Evolutionary conservation across 2,888 invertebrate species (phyloP).

Genomic region (Choristoneura rosaceana): DNA sequence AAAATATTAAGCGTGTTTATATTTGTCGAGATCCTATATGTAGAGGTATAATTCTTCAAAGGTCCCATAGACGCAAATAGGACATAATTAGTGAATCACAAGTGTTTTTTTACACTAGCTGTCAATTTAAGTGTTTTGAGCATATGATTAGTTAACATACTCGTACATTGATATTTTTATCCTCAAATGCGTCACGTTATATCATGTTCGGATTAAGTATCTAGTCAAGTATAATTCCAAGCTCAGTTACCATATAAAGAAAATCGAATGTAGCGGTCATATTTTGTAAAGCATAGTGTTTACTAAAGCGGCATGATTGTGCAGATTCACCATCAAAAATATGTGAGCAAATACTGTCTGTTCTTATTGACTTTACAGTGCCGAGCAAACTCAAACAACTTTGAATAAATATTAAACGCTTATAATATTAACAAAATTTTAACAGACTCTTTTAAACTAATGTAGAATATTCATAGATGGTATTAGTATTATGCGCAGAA

Average conservation of each 20-base stretch:
- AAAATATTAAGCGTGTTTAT: too few species aligned
- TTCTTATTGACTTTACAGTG: conserved; percentile 3
- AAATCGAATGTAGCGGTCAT: background rate
- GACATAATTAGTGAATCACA: background rate
- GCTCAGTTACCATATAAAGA: conserved; percentile 7
- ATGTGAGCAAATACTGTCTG: conserved; percentile 7
- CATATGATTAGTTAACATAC: conserved; percentile 4
- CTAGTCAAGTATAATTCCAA: conserved; percentile 2
- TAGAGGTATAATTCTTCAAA: too few species aligned
- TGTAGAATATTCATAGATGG: too few species aligned
- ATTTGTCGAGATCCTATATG: too few species aligned
- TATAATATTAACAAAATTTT: conserved; percentile 5
- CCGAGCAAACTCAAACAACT: background rate
- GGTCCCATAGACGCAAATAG: background rate
- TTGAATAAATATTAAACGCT: background rate
- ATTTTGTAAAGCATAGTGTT: background rate
- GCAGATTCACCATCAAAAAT: conserved; percentile 12
- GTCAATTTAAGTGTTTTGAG: background rate
- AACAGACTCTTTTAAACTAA: background rate
- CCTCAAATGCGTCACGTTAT: conserved; percentile 14
- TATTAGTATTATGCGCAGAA: too few species aligned
- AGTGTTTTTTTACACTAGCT: background rate
- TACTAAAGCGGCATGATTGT: background rate
- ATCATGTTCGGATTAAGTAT: background rate
- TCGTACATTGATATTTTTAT: background rate